These are phyloP conservation scores for Metaphire vulgaris DNA, from an alignment of 1,140 invertebrate genomes.

Conservation along the genomic window DNA sequence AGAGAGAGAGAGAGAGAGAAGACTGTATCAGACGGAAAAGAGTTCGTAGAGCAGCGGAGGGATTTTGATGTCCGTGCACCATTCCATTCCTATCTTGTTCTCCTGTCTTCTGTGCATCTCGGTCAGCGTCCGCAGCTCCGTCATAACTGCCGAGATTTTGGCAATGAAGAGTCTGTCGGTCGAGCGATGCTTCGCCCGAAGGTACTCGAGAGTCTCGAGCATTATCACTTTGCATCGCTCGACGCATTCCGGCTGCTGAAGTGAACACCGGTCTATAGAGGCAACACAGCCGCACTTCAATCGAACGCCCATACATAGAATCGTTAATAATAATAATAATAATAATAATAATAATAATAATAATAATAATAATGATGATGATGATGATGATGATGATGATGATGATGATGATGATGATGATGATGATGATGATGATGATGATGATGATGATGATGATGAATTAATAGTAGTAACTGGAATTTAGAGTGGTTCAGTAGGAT, in stretches of 20 bases:
- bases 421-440: constrained; percentile 2
- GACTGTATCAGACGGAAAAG: constrained; percentile 16
- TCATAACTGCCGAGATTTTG: neutral
- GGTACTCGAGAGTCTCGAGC: constrained; percentile 10
- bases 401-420: constrained; percentile 2
- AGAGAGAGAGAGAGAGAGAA: no score
- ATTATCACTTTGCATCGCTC: constrained; percentile 19
- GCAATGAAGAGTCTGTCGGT: neutral
- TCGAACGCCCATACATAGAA: no score
- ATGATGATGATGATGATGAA: constrained; percentile 3
- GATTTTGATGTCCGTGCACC: constrained; percentile 22
- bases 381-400: constrained; percentile 3
- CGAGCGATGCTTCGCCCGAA: neutral
- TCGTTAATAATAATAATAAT: no score
- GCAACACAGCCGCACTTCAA: no score
- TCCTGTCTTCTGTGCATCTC: constrained; percentile 21
- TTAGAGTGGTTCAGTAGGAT: no score
- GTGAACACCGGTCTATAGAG: constrained; percentile 8
- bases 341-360: no score
- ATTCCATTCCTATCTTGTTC: constrained; percentile 20
- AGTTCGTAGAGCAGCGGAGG: constrained; percentile 26
- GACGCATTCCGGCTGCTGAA: constrained; percentile 7
- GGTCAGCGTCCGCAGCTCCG: constrained; percentile 18
- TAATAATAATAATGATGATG: neutral
- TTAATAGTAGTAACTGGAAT: no score